These are phyloP conservation scores for Huso huso DNA, from an alignment of 2,797 vertebrate species.

Conservation along the genomic window DNA sequence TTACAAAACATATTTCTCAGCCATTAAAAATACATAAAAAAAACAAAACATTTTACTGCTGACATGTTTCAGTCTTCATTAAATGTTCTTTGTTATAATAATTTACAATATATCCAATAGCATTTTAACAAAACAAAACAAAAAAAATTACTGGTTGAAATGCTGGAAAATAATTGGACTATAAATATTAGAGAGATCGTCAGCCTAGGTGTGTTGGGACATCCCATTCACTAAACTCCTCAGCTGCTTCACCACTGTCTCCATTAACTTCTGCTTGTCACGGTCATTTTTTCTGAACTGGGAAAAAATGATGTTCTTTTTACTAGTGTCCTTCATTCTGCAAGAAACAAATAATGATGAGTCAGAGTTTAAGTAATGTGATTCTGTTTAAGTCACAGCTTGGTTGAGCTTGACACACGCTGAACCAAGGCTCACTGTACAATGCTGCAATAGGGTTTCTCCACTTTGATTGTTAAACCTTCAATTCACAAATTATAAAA, in stretches of 20 bases:
- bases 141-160: slow-evolving; percentile 12
- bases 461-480: no score
- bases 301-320: slow-evolving; percentile 98
- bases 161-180: slow-evolving; percentile 16
- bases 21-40: slow-evolving; percentile 50
- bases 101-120: slow-evolving; percentile 29
- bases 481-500: no score
- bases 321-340: slow-evolving; percentile 93
- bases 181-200: slow-evolving; percentile 11
- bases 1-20: slow-evolving; percentile 50
- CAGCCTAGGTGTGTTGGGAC: slow-evolving; percentile 77
- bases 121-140: slow-evolving; percentile 12
- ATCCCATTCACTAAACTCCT: slow-evolving; percentile 89
- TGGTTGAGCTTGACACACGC: no score
- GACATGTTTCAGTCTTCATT: slow-evolving; percentile 23
- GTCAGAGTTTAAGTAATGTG: background rate
- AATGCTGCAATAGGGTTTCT: no score
- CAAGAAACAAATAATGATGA: slow-evolving; percentile 27
- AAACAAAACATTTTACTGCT: slow-evolving; percentile 29
- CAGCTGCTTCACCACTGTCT: slow-evolving; percentile 93
- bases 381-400: no score
- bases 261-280: slow-evolving; percentile 92
- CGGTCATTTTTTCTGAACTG: slow-evolving; percentile 97
- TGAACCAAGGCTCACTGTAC: no score
- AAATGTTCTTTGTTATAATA: slow-evolving; percentile 19